Evolutionary conservation across 2,888 invertebrate species (phyloP), one percentile per base, ranked within the genome.

Genomic region (Thelaira solivaga): DNA sequence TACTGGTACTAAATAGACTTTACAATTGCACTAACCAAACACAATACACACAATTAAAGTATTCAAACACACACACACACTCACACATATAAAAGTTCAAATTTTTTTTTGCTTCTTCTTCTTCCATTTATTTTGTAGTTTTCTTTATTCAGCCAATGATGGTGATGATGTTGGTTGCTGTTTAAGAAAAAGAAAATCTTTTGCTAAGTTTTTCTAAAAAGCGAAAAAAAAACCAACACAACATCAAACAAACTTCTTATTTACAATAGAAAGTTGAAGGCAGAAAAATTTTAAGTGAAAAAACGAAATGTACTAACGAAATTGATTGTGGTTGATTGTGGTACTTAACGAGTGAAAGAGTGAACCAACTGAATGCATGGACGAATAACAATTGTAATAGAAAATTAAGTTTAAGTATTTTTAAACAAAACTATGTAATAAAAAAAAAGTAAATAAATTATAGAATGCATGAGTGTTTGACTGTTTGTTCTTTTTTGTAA

Each of bases 211-310:
- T 62, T 65, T 69, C 62, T 57, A 62, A 34, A 45, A 55, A 31
- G n/a, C 4, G 11, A 10, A 10, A 47, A 5, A 34, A 69, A 47
- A 45, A 61, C 45, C 10, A 51, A 45, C n/a, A n/a, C 13, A 55
- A 49, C 69, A 64, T 49, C 62, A 24, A 64, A 41, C 29, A 6
- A 53, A 71, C 78, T 74, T 74, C 74, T 74, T 69, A 69, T 53
- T 78, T 74, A 61, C 65, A 78, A 69, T 65, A 74, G 78, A 78
- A 78, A 78, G 78, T 78, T 78, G 43, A 65, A 78, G 69, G 59
- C 64, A 61, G 55, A 61, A 16, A 31, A 41, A 45, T 47, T 31
- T 6, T 11, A 51, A 11, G 29, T 62, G 41, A 31, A 49, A 62
- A 57, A 39, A 34, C 43, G 34, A 31, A 71, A 76, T 39, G 59